Evolutionary conservation across 2,888 invertebrate genomes (phyloP), one percentile per base, ranked within the genome.

Genomic region (Boloria selene): DNA sequence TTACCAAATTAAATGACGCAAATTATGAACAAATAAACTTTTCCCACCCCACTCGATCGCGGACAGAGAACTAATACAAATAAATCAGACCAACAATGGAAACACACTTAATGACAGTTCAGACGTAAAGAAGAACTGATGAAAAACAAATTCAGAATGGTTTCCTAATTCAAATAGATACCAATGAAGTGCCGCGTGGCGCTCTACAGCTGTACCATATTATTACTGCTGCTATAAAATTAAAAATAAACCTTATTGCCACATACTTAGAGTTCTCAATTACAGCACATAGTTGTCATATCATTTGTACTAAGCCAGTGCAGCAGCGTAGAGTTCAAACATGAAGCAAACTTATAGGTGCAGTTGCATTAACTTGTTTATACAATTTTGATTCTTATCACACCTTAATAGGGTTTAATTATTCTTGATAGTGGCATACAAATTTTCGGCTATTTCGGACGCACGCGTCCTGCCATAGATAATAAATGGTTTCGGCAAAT

Each of bases 401-500:
- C 0, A 0, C 16, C 3, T 0, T 0, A 18, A 64, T 74, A 75
- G 63, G 61, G 58, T 45, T 17, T 56, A 59, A 71, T 68, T 67
- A 73, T 67, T 79, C 79, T 78, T 78, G 78, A 72, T 2, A 49
- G 14, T 3, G n/a, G 52, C 0, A 50, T 10, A 55, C 2, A 7
- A 13, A n/a, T 45, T 55, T 42, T 55, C 58, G 52, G 51, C 61
- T 65, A 61, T 61, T 69, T 67, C 64, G 65, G 67, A 73, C 83
- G 81, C 90, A 87, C 87, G 84, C 87, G 83, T 85, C 85, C 85
- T 83, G 83, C 83, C 79, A 79, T 84, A 83, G 87, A 89, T 87
- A 88, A 87, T 87, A 90, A 90, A 91, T 90, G 85, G 87, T 88
- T 90, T 90, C 81, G 82, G 85, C 90, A 90, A 91, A 90, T 91